These are phyloP conservation scores for Psittacula echo DNA, from an alignment of 2,797 vertebrate species.

Conservation along the genomic window DNA sequence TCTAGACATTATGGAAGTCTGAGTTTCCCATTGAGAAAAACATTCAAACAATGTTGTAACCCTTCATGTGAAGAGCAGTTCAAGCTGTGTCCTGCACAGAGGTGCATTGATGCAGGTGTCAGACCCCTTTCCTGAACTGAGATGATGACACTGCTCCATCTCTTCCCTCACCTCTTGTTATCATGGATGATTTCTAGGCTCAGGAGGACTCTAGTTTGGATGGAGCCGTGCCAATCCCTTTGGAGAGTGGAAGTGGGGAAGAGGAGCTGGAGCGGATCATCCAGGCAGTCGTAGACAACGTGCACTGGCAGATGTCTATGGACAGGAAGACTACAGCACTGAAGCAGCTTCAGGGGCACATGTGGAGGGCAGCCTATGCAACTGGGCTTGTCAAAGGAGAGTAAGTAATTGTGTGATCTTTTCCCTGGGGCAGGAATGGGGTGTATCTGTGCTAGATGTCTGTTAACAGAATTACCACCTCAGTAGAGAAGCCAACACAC, in stretches of 20 bases:
- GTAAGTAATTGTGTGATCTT: constrained; percentile 87
- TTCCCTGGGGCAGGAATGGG: background rate
- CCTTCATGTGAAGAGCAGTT: background rate
- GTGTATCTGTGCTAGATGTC: background rate
- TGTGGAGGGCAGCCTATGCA: constrained; percentile 91
- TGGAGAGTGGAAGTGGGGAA: constrained; percentile 82
- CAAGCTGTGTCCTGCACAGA: background rate
- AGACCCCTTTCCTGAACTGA: background rate
- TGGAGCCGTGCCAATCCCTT: constrained; percentile 86
- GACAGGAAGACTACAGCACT: constrained; percentile 94
- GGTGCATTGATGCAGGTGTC: background rate
- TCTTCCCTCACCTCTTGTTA: background rate
- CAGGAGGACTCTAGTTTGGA: constrained; percentile 90
- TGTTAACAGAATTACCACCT: background rate
- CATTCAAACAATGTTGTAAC: background rate
- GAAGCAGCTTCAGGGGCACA: constrained; percentile 97
- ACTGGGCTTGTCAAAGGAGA: constrained; percentile 91
- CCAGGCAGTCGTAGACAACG: constrained; percentile 89
- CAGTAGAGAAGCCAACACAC: background rate
- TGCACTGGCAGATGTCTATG: constrained; percentile 95
- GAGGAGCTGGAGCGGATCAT: constrained; percentile 88
- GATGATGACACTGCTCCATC: background rate
- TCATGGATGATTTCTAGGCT: constrained; percentile 75
- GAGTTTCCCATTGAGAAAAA: background rate
- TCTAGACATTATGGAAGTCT: background rate